Conservation (phyloP, 23 tunicate species). For the Halocynthia roretzi region DNA sequence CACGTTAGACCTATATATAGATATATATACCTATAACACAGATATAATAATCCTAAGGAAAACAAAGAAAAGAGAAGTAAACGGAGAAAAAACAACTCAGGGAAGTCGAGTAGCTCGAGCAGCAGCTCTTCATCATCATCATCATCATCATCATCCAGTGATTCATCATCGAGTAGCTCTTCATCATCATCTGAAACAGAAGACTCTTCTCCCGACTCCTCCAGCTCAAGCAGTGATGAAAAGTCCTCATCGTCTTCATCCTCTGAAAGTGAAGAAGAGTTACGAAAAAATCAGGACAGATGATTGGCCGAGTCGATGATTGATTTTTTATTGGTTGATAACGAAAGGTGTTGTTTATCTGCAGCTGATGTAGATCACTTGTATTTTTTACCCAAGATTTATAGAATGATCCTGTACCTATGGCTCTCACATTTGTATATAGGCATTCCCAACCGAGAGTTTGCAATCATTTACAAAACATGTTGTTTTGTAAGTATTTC, state of each 20-base stretch:
- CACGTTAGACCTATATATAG: no score
- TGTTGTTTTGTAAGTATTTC: no score
- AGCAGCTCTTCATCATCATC: conserved; percentile 10
- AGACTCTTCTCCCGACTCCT: conserved; percentile 4
- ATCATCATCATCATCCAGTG: conserved; percentile 20
- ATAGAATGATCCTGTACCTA: no score
- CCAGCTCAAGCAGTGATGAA: not conserved
- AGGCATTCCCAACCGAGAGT: no score
- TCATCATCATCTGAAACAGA: conserved; percentile 17
- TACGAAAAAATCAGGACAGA: not conserved
- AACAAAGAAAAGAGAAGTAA: not conserved
- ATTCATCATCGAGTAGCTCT: not conserved
- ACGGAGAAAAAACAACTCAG: conserved; percentile 1
- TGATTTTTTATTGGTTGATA: no score
- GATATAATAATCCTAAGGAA: not conserved
- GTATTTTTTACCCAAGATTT: no score
- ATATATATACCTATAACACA: not conserved
- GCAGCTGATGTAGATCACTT: no score
- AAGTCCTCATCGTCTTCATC: not conserved
- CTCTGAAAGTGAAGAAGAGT: not conserved
- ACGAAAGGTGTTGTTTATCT: no score
- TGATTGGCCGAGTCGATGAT: not conserved
- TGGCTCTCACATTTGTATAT: no score
- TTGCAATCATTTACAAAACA: no score
- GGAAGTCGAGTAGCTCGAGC: conserved; percentile 10